Percentiles rank a stretch among this genome's conserved stretches.
Conservation (phyloP, 2,113 vertebrate species). For the Cervus canadensis region DNA sequence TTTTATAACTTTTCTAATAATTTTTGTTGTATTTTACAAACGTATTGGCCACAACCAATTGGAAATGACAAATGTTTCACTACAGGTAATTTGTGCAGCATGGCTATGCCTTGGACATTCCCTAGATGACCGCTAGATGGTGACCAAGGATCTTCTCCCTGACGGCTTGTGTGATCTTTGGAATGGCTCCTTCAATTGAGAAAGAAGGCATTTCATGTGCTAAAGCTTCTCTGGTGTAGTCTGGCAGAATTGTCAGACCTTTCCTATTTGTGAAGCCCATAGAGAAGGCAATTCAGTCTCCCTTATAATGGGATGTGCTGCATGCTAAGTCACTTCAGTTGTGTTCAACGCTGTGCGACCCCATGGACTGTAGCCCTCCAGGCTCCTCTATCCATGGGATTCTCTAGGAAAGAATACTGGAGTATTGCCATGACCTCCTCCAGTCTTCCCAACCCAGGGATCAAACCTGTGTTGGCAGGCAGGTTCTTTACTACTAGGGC, state of each 20-base stretch:
- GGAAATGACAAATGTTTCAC: background rate
- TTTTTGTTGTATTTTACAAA: background rate
- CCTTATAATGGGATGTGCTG: background rate
- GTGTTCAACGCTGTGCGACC: background rate
- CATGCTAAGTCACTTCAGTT: background rate
- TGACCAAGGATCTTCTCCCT: background rate
- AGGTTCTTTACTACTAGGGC: background rate
- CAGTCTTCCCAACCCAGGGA: background rate
- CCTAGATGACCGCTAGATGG: slow-evolving; percentile 50
- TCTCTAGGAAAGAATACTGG: background rate
- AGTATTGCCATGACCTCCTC: background rate
- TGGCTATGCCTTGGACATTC: background rate
- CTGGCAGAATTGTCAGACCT: background rate
- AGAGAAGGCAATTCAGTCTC: background rate
- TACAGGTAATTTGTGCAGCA: background rate
- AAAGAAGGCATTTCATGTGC: background rate
- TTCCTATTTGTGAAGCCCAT: background rate
- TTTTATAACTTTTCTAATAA: background rate
- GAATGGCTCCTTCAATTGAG: background rate
- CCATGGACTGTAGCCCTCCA: background rate
- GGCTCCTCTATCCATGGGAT: background rate
- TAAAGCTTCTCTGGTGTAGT: background rate
- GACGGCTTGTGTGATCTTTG: rapidly evolving
- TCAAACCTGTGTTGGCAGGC: rapidly evolving
- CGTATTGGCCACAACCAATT: background rate